phyloP scores from a whole-genome alignment of 2,888 invertebrate genomes.

The Ethmia dodecea region DNA sequence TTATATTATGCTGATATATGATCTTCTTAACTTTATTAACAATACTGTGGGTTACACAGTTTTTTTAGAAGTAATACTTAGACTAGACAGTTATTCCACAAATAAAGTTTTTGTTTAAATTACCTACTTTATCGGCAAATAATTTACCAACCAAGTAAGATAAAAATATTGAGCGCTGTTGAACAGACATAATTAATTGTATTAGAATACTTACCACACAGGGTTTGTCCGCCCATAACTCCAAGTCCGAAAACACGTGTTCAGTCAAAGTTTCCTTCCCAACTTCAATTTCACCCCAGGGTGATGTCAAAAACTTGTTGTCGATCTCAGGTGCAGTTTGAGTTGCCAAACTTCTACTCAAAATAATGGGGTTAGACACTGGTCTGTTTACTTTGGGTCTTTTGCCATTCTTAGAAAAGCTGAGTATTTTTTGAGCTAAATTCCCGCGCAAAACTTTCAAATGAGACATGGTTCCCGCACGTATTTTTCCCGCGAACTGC shows the following conservation, averaged over 20 bases:
- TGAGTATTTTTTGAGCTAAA: constrained; percentile 54
- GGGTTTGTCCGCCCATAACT: constrained; percentile 77
- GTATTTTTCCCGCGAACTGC: constrained; percentile 15
- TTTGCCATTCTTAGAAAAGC: constrained; percentile 36
- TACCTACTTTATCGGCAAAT: no score
- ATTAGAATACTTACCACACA: constrained; percentile 81
- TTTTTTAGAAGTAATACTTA: no score
- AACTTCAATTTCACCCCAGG: constrained; percentile 71
- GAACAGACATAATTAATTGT: no score
- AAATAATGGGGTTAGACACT: constrained; percentile 21
- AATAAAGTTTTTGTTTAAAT: no score
- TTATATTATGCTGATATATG: no score
- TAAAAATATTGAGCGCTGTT: no score
- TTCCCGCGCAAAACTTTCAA: constrained; percentile 68
- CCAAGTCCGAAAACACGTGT: constrained; percentile 75
- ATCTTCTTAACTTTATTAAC: no score
- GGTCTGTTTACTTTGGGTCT: constrained; percentile 29
- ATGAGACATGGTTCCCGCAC: constrained; percentile 49
- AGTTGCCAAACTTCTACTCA: constrained; percentile 45
- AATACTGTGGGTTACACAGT: no score
- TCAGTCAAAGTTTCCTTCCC: constrained; percentile 78
- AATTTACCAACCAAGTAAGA: no score
- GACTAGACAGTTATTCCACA: no score
- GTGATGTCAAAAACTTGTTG: constrained; percentile 50
- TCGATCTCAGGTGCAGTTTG: constrained; percentile 49